Evolutionary conservation across 2,888 invertebrate species (phyloP), one percentile per base, ranked within the genome.

Genomic region (Oscheius sp.): DNA sequence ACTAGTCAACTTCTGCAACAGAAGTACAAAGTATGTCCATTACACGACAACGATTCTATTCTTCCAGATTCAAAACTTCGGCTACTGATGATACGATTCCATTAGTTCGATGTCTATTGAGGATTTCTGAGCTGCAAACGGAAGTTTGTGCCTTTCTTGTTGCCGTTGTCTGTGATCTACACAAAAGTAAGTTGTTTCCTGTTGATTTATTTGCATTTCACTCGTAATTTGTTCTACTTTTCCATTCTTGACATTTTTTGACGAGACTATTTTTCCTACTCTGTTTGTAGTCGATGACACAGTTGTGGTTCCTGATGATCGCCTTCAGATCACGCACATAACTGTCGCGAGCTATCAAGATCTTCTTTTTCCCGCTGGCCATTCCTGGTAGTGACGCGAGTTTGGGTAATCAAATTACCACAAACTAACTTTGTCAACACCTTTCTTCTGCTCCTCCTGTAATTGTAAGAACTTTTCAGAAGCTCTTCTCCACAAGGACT

Each of bases 211-310:
- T 48, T 10, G 13, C 11, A 60, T n/a, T 60, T n/a, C 29, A 29
- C 48, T 32, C 2, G 47, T 60, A 35, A n/a, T n/a, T 10, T 11
- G 35, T 35, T 3, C 60, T 60, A 33, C 37, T 60, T 60, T 42
- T 1, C 37, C 3, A 29, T 60, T 60, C 59, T 1, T 33, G 35
- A 9, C n/a, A 13, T 42, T n/a, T 76, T 81, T 82, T 65, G 74
- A 68, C 74, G 42, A 85, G 74, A 68, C 83, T 80, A 51, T 63
- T 78, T 37, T 81, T 77, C 11, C 76, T 79, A 37, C 75, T 75
- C 70, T 81, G 80, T 66, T 84, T 84, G 73, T 84, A 84, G 72
- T 85, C 84, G 57, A 85, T 78, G 58, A 70, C 72, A 73, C 85
- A 85, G 35, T 71, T 70, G 57, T 85, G 85, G 21, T 51, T 42